These are phyloP conservation scores for Aptenodytes patagonicus DNA, from an alignment of 2,113 vertebrate genomes.

Conservation along the genomic window DNA sequence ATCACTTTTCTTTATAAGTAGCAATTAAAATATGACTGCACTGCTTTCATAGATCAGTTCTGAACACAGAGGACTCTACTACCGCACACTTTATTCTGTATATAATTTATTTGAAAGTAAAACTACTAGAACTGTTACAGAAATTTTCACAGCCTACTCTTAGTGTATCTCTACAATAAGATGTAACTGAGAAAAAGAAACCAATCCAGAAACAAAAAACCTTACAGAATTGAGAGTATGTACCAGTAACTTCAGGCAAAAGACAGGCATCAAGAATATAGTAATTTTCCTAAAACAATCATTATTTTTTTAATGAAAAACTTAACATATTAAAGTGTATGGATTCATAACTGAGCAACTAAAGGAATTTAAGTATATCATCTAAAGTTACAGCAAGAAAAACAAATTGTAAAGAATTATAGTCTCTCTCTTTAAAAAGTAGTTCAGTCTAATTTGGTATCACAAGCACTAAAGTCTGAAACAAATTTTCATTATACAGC, in stretches of 20 bases:
- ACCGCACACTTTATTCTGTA: background rate
- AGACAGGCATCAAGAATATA: background rate
- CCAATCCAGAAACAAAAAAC: background rate
- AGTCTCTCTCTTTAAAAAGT: background rate
- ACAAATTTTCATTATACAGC: background rate
- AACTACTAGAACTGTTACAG: background rate
- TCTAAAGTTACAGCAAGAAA: background rate
- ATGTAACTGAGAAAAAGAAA: background rate
- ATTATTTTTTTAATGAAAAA: background rate
- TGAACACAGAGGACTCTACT: background rate
- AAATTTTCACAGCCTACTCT: background rate
- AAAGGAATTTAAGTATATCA: background rate
- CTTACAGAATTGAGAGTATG: background rate
- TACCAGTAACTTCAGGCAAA: background rate
- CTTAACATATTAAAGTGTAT: background rate
- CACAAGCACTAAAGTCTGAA: background rate
- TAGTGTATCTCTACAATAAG: background rate
- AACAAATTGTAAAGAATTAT: background rate
- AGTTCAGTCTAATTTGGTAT: background rate
- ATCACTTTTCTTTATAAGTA: background rate
- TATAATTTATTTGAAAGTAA: background rate
- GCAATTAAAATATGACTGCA: background rate
- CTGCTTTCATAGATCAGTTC: background rate
- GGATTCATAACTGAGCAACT: background rate
- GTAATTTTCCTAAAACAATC: background rate